phyloP scores from a whole-genome alignment of 2,113 vertebrate species.

The Ophthalmolycus amberensis region DNA sequence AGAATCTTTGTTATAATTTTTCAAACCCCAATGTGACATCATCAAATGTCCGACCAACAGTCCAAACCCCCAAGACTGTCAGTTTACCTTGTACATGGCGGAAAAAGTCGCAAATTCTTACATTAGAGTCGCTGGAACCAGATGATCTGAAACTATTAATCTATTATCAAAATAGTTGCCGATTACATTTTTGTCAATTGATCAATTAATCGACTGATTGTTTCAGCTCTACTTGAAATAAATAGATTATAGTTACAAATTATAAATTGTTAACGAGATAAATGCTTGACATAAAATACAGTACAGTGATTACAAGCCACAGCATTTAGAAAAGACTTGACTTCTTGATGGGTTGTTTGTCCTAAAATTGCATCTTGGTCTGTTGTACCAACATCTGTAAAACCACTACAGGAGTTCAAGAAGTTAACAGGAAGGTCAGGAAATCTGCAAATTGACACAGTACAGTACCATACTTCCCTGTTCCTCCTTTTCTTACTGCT shows the following conservation, averaged over 20 bases:
- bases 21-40: not conserved
- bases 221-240: not conserved
- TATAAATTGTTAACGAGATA: not conserved
- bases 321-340: not conserved
- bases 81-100: not conserved
- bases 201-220: not conserved
- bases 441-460: constrained; percentile 1
- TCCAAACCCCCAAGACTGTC: not conserved
- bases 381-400: constrained; percentile 1
- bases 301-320: not conserved
- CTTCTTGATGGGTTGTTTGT: not conserved
- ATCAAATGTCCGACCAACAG: not conserved
- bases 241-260: no score
- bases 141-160: not conserved
- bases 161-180: not conserved
- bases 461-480: not conserved
- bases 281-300: not conserved
- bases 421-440: constrained; percentile 14
- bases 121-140: not conserved
- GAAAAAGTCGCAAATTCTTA: not conserved
- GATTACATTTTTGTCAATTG: not conserved
- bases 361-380: not conserved
- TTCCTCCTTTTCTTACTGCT: not conserved
- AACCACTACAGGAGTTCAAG: constrained; percentile 6
- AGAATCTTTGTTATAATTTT: not conserved